Percentiles rank a stretch among this genome's conserved stretches.
Conservation (phyloP, 2,113 vertebrate species). For the Grus americana region DNA sequence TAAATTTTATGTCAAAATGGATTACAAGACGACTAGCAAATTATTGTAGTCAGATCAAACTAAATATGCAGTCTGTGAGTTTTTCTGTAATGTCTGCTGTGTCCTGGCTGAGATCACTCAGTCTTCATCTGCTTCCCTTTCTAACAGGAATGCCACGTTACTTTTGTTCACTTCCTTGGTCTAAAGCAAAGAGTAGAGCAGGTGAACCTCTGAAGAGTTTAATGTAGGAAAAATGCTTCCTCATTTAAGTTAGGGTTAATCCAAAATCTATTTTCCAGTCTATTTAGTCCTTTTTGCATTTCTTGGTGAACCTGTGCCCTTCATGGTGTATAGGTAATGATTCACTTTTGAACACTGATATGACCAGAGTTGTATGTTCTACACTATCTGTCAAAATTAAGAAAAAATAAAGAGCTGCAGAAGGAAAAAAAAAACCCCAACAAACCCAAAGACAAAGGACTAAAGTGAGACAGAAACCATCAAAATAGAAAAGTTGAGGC, state of each 20-base stretch:
- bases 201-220: background rate
- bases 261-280: background rate
- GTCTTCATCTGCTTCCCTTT: background rate
- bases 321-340: background rate
- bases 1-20: slow-evolving; percentile 48
- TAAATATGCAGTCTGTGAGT: background rate
- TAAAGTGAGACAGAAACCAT: background rate
- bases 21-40: slow-evolving; percentile 26
- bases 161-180: background rate
- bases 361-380: background rate
- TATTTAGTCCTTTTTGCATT: background rate
- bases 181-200: background rate
- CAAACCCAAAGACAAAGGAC: background rate
- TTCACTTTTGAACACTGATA: background rate
- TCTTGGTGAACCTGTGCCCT: background rate
- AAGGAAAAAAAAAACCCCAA: background rate
- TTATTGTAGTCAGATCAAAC: slow-evolving; percentile 23
- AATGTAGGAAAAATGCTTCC: background rate
- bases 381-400: background rate
- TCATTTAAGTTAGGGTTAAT: background rate
- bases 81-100: background rate
- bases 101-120: background rate
- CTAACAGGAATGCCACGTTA: background rate
- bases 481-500: background rate
- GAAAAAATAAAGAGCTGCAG: background rate